Percentiles rank a stretch among this genome's conserved stretches.
Evolutionary conservation across 2,888 invertebrate genomes (phyloP).

Genomic region (Eupithecia abbreviata): DNA sequence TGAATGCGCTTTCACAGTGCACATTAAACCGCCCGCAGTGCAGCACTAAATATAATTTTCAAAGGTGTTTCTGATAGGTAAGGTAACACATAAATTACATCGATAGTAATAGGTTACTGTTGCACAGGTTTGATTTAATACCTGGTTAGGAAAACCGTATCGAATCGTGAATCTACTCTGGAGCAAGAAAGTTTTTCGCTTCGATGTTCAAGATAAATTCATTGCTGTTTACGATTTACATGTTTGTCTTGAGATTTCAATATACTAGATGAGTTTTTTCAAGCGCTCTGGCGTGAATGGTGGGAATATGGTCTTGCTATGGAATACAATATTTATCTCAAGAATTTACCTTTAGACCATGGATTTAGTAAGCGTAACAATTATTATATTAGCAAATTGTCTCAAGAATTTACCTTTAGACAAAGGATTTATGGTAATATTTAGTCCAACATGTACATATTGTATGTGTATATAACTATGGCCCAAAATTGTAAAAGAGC

Average conservation of each 20-base stretch:
- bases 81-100: conserved; percentile 78
- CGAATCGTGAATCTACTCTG: conserved; percentile 52
- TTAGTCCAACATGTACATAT: background rate
- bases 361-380: too few species aligned
- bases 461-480: background rate
- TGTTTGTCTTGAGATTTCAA: background rate
- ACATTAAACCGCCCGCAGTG: conserved; percentile 45
- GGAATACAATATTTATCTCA: background rate
- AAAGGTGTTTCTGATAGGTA: conserved; percentile 76
- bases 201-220: background rate
- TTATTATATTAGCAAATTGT: background rate
- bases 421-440: background rate
- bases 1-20: conserved; percentile 50
- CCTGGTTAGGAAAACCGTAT: conserved; percentile 62
- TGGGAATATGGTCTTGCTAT: background rate
- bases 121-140: conserved; percentile 69
- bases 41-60: conserved; percentile 72
- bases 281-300: background rate
- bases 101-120: conserved; percentile 73
- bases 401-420: background rate
- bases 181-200: background rate
- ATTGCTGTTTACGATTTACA: conserved; percentile 5
- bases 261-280: background rate
- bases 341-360: too few species aligned
- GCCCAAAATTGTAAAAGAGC: background rate